Percentiles rank a stretch among this genome's conserved stretches.
Evolutionary conservation across 2,797 vertebrate species (phyloP).

Genomic region (Eospalax fontanierii): DNA sequence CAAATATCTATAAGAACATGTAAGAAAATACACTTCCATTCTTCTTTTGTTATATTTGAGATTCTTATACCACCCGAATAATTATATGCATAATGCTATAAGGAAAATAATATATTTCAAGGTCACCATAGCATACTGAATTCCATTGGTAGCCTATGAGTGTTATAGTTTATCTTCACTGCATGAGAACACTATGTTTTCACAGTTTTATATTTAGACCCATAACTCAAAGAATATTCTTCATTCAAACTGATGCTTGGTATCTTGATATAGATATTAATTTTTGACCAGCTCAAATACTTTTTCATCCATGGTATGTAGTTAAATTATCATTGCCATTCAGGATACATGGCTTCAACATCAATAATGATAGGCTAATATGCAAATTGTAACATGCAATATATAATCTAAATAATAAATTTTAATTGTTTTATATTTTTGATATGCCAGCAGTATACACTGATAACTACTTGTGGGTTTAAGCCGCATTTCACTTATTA

Average conservation of each 20-base stretch:
- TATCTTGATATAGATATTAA: too few species aligned
- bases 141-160: not conserved
- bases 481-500: conserved; percentile 68
- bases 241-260: not conserved
- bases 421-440: not conserved
- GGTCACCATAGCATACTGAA: not conserved
- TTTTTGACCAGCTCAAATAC: too few species aligned
- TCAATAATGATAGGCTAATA: not conserved
- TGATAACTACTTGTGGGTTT: conserved; percentile 41
- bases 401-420: not conserved
- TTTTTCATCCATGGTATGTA: too few species aligned
- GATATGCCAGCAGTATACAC: not conserved
- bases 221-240: not conserved
- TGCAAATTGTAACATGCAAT: not conserved
- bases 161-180: not conserved
- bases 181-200: not conserved
- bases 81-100: too few species aligned
- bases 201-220: not conserved
- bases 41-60: too few species aligned
- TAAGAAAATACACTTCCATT: too few species aligned
- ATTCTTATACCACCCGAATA: too few species aligned
- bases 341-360: not conserved
- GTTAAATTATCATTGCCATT: too few species aligned
- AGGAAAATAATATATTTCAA: not conserved
- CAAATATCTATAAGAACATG: too few species aligned